Conservation (phyloP, 2,797 vertebrate genomes). For the Melopsittacus undulatus region DNA sequence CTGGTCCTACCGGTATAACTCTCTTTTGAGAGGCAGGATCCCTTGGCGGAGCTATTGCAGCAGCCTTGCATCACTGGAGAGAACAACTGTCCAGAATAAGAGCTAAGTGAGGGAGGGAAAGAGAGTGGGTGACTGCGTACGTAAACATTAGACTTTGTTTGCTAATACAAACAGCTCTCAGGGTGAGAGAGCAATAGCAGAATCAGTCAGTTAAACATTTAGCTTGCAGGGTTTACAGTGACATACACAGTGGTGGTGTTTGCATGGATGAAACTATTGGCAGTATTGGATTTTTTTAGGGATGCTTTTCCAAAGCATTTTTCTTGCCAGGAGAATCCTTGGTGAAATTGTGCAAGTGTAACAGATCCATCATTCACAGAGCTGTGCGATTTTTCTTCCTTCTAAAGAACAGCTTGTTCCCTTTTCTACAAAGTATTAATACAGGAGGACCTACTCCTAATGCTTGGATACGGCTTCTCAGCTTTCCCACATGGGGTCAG, state of each 20-base stretch:
- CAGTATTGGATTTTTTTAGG: neutral
- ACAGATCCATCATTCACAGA: neutral
- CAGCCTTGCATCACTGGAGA: neutral
- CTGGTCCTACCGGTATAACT: neutral
- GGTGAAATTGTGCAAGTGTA: neutral
- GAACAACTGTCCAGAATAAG: neutral
- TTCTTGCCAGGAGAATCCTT: conserved; percentile 6
- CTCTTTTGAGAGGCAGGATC: neutral
- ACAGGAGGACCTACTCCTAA: neutral
- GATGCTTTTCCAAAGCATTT: conserved; percentile 3
- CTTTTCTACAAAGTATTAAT: conserved; percentile 7
- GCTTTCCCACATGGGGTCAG: neutral
- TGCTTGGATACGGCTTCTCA: neutral
- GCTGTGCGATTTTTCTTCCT: neutral
- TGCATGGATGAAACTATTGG: neutral
- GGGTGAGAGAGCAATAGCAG: neutral
- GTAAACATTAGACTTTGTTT: conserved; percentile 21
- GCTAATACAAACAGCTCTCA: neutral
- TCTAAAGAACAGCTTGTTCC: conserved; percentile 17
- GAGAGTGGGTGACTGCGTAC: neutral
- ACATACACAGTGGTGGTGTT: neutral
- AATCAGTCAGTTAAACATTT: conserved; percentile 19
- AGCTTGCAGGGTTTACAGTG: neutral
- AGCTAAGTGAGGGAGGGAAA: neutral
- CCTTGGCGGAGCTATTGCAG: neutral